Evolutionary conservation across 2,113 vertebrate species (phyloP), one percentile per base, ranked within the genome.

Genomic region (Clarias batrachus): DNA sequence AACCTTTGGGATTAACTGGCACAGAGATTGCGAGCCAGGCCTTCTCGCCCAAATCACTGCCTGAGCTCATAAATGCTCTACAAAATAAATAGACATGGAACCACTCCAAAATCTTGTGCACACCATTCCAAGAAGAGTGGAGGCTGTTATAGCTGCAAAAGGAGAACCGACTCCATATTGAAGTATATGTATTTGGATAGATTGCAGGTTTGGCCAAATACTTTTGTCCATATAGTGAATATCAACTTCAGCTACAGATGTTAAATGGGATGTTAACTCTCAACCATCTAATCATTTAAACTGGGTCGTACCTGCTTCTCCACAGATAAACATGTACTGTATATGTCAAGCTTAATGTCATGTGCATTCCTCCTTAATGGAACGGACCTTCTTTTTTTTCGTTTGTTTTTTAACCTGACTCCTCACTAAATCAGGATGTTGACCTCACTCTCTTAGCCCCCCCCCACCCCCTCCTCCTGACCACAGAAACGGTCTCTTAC

Each of bases 371-470:
- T 63, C 56, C 57, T 62, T 27, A 77, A 41, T 27, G 23, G 48
- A 10, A 82, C 3, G 21, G 2, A 16, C 23, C 8, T 68, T 83
- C 30, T 68, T 82, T 27, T 48, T 56, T 52, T 74, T 21, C 25
- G 2, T 65, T 19, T 65, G 23, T 48, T 48, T 48, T 48, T 48
- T 48, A 25, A 76, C 25, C 25, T 27, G 25, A n/a, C 23, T 57
- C 1, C 3, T 81, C 48, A 59, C 52, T 68, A 57, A 86, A 57
- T 62, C 33, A 48, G 33, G 71, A 78, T 23, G 60, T 19, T 87
- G 86, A 83, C 27, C 48, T 83, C 81, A 78, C 48, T 57, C 56
- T 62, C 30, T 13, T 59, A 30, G 56, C 59, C 12, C 79, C 16
- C 73, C 56, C 48, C 21, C 59, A 7, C 79, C 16, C 73, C 56